Percentiles rank a stretch among this genome's conserved stretches.
Evolutionary conservation across 2,113 vertebrate genomes (phyloP).

Genomic region (Rhineura floridana): DNA sequence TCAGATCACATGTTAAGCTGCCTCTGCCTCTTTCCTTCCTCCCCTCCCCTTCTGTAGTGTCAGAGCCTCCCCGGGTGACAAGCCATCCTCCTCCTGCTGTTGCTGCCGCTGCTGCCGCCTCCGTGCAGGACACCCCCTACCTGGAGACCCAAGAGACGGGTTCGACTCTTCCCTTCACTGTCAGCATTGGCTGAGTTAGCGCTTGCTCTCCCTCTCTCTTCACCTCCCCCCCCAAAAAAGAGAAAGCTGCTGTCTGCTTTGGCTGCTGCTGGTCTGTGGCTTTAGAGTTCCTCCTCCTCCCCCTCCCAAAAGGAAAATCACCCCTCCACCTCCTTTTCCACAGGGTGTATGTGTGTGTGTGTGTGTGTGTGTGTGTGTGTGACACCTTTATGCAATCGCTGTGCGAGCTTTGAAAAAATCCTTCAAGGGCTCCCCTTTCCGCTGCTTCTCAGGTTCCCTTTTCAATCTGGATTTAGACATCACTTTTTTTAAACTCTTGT

Average conservation of each 20-base stretch:
- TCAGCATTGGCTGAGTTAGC: not conserved
- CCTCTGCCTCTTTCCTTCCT: not conserved
- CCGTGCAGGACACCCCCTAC: conserved; percentile 71
- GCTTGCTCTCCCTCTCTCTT: not conserved
- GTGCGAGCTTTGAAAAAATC: not conserved
- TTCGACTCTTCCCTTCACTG: not conserved
- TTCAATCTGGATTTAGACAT: not conserved
- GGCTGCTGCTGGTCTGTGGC: no score
- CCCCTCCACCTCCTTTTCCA: not conserved
- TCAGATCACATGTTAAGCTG: conserved; percentile 87
- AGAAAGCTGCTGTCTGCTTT: not conserved
- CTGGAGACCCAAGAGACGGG: conserved; percentile 61
- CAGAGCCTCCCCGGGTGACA: conserved; percentile 83
- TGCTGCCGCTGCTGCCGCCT: conserved; percentile 38
- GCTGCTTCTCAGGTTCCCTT: not conserved
- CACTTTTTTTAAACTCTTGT: no score
- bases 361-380: not conserved
- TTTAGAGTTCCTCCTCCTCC: not conserved
- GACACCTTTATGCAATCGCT: not conserved
- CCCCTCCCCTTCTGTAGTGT: conserved; percentile 84
- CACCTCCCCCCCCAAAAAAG: not conserved
- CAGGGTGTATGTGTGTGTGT: not conserved
- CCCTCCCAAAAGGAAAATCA: not conserved
- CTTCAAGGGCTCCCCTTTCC: not conserved
- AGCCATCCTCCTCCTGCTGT: conserved; percentile 77